phyloP scores from a whole-genome alignment of 2,888 invertebrate species.

The Machimus atricapillus region DNA sequence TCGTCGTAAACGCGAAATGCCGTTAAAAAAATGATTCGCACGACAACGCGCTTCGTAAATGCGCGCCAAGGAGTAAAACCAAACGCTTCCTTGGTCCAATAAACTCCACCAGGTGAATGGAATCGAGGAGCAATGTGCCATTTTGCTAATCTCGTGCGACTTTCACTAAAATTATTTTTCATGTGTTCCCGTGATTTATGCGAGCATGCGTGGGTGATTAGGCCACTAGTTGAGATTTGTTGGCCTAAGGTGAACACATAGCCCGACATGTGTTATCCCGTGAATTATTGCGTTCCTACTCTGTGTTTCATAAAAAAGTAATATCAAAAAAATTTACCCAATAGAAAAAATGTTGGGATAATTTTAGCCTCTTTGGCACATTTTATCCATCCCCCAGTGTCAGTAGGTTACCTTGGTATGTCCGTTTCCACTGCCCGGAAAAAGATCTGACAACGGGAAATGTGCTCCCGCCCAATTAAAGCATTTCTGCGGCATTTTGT shows the following conservation, averaged over 20 bases:
- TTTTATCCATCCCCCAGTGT: background rate
- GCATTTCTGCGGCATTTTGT: background rate
- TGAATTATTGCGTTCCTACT: background rate
- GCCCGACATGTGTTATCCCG: background rate
- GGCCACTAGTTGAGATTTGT: background rate
- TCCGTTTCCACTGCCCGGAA: background rate
- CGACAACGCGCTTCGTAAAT: background rate
- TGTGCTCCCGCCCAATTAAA: background rate
- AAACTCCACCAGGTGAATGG: slow-evolving; percentile 3
- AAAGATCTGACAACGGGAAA: slow-evolving; percentile 10
- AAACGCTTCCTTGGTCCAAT: background rate
- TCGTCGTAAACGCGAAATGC: background rate
- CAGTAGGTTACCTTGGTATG: background rate
- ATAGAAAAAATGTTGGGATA: background rate
- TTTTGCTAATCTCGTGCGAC: slow-evolving; percentile 13
- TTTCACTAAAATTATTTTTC: background rate
- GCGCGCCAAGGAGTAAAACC: background rate
- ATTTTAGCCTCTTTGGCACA: background rate
- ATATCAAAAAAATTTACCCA: background rate
- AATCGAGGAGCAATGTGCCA: background rate
- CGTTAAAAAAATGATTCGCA: background rate
- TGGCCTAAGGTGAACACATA: background rate
- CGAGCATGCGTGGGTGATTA: background rate
- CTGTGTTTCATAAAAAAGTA: background rate
- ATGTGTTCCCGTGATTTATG: background rate